phyloP scores from a whole-genome alignment of 2,888 invertebrate species.

The Trichopria drosophilae region DNA sequence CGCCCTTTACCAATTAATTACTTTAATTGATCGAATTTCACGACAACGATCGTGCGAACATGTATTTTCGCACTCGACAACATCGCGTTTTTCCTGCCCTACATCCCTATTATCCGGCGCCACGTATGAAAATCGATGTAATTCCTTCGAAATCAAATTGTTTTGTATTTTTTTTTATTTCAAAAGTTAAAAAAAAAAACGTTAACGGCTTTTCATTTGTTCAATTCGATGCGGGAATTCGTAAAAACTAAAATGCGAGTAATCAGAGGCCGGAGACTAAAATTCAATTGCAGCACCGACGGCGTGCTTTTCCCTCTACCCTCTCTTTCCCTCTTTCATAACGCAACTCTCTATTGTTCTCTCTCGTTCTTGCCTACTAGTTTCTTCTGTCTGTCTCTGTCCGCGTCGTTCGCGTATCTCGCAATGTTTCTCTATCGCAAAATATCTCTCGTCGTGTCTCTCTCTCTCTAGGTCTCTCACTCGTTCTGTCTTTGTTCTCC shows the following conservation, averaged over 20 bases:
- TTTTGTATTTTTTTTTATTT: too few relatives aligned
- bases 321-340: constrained; percentile 15
- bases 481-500: neutral
- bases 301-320: constrained; percentile 6
- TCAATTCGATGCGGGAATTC: too few relatives aligned
- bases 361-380: neutral
- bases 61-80: too few relatives aligned
- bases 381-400: constrained; percentile 1
- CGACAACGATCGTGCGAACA: too few relatives aligned
- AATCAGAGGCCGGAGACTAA: constrained; percentile 25
- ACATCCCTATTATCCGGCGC: too few relatives aligned
- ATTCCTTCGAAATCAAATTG: too few relatives aligned
- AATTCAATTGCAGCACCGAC: constrained; percentile 29
- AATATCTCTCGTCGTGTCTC: constrained; percentile 9
- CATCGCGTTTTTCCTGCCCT: too few relatives aligned
- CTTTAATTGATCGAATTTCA: too few relatives aligned
- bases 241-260: constrained; percentile 18
- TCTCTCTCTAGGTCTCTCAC: constrained; percentile 8
- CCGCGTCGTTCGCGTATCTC: constrained; percentile 11
- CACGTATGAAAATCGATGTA: too few relatives aligned
- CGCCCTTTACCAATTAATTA: too few relatives aligned
- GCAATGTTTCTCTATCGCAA: constrained; percentile 13
- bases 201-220: too few relatives aligned
- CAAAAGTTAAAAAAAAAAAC: too few relatives aligned
- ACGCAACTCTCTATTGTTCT: neutral